Base-by-base conservation (phyloP, 1,140 invertebrate genomes). In the Drosophila pruinosa region DNA sequence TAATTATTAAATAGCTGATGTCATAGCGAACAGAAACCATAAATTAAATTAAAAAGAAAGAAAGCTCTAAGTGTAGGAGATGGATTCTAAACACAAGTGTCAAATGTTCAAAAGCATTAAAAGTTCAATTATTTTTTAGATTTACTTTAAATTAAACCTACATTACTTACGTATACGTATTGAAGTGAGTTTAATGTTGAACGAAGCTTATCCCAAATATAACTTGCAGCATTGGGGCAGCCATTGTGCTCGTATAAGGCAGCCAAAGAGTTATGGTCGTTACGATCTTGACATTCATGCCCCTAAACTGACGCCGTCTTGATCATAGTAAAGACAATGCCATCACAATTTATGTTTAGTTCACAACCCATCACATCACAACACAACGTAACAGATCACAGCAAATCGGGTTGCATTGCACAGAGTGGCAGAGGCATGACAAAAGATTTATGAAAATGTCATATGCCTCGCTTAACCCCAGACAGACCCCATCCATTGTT, bases 381-480 rank as follows among this genome's bases (percentile, higher is more conserved):
- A n/a, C 26, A 45, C 41, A 48, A 31, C 56, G 24, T 36, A 43
- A 14, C 21, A 28, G 5, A 57, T 31, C 7, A 48, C 41, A 47
- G 15, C 36, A 41, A 8, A 41, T 24, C 41, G 54, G 57, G n/a
- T 28, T 52, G 28, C 47, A 45, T 52, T 54, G n/a, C n/a, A 24
- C n/a, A 28, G 19, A 17, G 38, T 15, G 38, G 38, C 12, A 39
- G 12, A 39, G 15, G 12, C 15, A 39, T 19, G 26, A 53, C 36
- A 36, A 64, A 19, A 53, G 58, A 82, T 83, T 82, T 78, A 83
- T 83, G 71, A 77, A 82, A 75, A 75, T 82, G 79, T 83, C 79
- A 82, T 58, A 48, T 31, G 12, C 3, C 26, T 10, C 54, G 50
- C 17, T 24, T 52, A 61, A 28, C 43, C 45, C 26, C 43, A 71